phyloP scores from a whole-genome alignment of 2,797 vertebrate species.

The Brachyrhaphis roseni region DNA sequence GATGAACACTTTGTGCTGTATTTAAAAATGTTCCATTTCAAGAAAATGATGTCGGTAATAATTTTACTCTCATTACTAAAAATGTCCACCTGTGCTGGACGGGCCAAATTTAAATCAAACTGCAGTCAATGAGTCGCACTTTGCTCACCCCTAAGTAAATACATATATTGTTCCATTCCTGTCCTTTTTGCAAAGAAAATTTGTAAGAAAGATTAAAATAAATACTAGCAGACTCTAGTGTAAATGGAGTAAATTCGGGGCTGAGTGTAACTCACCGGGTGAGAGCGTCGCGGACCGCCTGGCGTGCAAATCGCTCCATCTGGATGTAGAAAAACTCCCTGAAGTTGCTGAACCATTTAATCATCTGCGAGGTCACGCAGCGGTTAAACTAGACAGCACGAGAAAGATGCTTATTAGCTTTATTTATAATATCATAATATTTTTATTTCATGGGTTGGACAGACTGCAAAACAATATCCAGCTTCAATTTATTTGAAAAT shows the following conservation, averaged over 20 bases:
- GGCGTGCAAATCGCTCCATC: slow-evolving; percentile 86
- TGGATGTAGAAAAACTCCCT: slow-evolving; percentile 89
- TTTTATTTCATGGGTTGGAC: background rate
- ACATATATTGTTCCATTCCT: background rate
- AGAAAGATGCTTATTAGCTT: slow-evolving; percentile 13
- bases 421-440: background rate
- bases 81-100: too few relatives aligned
- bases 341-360: slow-evolving; percentile 90
- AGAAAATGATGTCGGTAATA: too few relatives aligned
- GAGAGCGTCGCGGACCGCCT: slow-evolving; percentile 82
- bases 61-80: too few relatives aligned
- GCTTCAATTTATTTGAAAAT: background rate
- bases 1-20: too few relatives aligned
- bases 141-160: too few relatives aligned
- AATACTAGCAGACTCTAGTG: background rate
- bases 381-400: slow-evolving; percentile 78
- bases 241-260: slow-evolving; percentile 15
- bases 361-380: slow-evolving; percentile 87
- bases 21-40: too few relatives aligned
- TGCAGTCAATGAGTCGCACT: too few relatives aligned
- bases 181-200: background rate
- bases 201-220: background rate
- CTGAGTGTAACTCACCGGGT: slow-evolving; percentile 63
- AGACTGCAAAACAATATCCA: background rate
- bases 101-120: too few relatives aligned